phyloP scores from a whole-genome alignment of 2,113 vertebrate species.

The Danio rerio region DNA sequence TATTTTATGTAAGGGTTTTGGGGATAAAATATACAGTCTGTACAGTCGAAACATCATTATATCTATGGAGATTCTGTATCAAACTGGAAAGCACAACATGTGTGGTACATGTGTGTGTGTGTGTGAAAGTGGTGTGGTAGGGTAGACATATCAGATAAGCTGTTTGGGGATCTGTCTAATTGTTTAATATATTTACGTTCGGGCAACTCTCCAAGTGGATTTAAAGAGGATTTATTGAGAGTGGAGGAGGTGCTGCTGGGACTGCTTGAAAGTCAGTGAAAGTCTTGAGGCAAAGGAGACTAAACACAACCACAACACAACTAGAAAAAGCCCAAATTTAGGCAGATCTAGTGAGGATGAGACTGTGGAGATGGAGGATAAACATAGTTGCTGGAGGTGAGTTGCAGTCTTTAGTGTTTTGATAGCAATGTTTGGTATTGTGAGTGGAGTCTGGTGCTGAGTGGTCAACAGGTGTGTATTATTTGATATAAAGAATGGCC shows the following conservation, averaged over 20 bases:
- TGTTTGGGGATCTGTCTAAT: conserved; percentile 13
- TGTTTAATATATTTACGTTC: conserved; percentile 22
- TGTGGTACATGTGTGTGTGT: too few species aligned
- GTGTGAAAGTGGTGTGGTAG: background rate
- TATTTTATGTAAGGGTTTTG: too few species aligned
- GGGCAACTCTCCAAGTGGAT: conserved; percentile 1
- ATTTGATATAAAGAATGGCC: too few species aligned
- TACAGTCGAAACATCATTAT: too few species aligned
- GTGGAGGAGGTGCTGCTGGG: background rate
- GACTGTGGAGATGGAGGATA: background rate
- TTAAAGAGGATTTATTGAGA: conserved; percentile 6
- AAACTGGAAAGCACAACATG: too few species aligned
- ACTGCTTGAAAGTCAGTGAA: background rate
- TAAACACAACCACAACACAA: background rate
- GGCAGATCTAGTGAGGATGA: background rate
- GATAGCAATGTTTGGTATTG: too few species aligned
- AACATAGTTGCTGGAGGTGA: background rate
- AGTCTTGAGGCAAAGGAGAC: background rate
- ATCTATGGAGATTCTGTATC: too few species aligned
- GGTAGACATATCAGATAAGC: background rate
- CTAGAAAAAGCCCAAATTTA: background rate
- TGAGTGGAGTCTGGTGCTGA: background rate
- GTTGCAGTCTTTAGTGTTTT: background rate
- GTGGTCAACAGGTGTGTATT: background rate
- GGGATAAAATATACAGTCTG: too few species aligned